These are phyloP conservation scores for Melospiza melodia DNA, from an alignment of 2,113 vertebrate genomes.

Conservation along the genomic window DNA sequence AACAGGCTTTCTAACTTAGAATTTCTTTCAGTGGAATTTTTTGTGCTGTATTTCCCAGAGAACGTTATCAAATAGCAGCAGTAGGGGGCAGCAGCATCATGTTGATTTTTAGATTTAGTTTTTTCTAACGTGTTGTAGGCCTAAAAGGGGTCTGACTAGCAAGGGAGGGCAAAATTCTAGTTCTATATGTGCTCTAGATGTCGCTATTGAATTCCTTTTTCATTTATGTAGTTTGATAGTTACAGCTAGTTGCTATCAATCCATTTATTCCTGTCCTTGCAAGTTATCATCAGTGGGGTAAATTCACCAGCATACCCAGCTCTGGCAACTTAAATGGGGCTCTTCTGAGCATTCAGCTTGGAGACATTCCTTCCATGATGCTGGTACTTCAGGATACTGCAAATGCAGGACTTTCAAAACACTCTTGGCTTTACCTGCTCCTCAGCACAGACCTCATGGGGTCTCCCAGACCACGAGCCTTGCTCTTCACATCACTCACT, in stretches of 20 bases:
- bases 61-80: not conserved
- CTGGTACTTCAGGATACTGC: not conserved
- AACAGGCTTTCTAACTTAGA: not conserved
- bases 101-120: not conserved
- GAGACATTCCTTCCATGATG: not conserved
- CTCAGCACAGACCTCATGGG: not conserved
- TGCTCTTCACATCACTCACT: not conserved
- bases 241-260: not conserved
- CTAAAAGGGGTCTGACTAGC: not conserved
- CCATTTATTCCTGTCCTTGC: not conserved
- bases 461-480: fast-evolving
- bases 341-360: not conserved
- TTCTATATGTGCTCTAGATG: conserved; percentile 49
- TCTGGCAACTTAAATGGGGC: not conserved
- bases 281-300: not conserved
- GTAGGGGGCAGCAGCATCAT: not conserved
- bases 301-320: not conserved
- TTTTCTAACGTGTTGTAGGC: not conserved
- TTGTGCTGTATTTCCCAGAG: not conserved
- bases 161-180: not conserved
- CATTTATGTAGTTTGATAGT: not conserved
- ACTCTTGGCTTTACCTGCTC: not conserved
- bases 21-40: not conserved
- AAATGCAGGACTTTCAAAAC: not conserved
- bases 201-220: conserved; percentile 38